Base-by-base conservation (phyloP, 2,797 vertebrate genomes). In the Poliocrania exsul region DNA sequence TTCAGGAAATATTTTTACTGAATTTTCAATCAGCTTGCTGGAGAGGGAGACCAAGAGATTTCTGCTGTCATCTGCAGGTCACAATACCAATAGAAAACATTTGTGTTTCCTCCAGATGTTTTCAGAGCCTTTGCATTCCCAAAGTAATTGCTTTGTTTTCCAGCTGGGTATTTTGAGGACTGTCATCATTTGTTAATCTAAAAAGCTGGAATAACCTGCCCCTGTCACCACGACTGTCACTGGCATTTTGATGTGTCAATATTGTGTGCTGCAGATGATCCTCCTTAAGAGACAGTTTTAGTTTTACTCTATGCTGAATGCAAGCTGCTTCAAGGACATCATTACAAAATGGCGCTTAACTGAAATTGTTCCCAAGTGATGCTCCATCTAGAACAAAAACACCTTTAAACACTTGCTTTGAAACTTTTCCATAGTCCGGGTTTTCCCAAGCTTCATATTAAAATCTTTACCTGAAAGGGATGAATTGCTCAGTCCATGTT, bases 321-420 rank as follows among this genome's bases (percentile, higher is more conserved):
- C 87, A 91, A 92, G 93, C 62, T 92, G 93, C 94, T 96, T 96
- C 97, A 97, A 97, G 95, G 96, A 83, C 81, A 38, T 47, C 91
- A 95, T 92, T 94, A 78, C 2, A 5, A 95, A 96, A 96, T 66
- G 62, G 47, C 1, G 28, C 73, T 96, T 91, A 93, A 77, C 67
- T 93, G 94, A 96, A 97, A 97, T 97, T 92, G 78, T 88, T 96
- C 96, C 96, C 95, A 91, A 96, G 96, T 90, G 96, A 96, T 96
- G 56, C 31, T 88, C 69, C n/a, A 50, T 75, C 64, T 93, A 94
- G 90, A 97, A 83, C 74, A 83, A 91, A 96, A 97, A 79, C 93
- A 96, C 92, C 87, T 95, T 97, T 93, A 96, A 97, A 92, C 85
- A 78, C 89, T 96, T 97, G 87, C 67, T 97, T 95, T 92, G 31